Evolutionary conservation across 2,888 invertebrate genomes (phyloP), one percentile per base, ranked within the genome.

Genomic region (Ichneumon xanthorius): DNA sequence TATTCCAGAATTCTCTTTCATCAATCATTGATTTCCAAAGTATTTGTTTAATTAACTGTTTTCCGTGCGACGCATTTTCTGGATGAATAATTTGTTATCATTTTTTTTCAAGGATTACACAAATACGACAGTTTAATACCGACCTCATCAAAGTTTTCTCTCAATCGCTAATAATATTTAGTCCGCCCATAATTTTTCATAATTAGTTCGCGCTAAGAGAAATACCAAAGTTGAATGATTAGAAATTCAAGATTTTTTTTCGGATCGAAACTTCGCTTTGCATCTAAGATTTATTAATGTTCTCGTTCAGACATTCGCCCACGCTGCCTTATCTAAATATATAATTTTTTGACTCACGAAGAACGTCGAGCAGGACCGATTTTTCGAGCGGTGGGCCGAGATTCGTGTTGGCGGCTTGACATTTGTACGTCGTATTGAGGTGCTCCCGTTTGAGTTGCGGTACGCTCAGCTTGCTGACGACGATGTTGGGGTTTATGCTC

Each of bases 361-460:
- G 96, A 95, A 98, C 96, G 94, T 98, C 98, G 90, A 98, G 95
- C 90, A 97, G 95, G 89, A 98, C 97, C 88, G 96, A 97, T 93
- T 97, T 97, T 94, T 98, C 97, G 80, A 97, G 96, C 7, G 98
- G 97, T 92, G 97, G 96, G 93, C 97, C 97, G 85, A 98, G 96
- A 93, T 98, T 97, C 65, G 98, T 98, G 93, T 98, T 98, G 82
- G 97, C 96, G 14, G 98, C 98, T 94, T 97, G 96, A 93, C 98
- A 98, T 93, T 97, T 97, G 95, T 97, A 98, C 48, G 97, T 97
- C 58, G 97, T 97, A 94, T 98, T 98, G 82, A 98, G 95, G 89
- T 98, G 97, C 85, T 96, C 96, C 88, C 98, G 95, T 88, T 95
- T 96, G 79, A 98, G 95, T 88, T 96, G 96, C 22, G 96, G 95